These are phyloP conservation scores for Drepanosiphum platanoidis DNA, from an alignment of 2,888 invertebrate species.

Conservation along the genomic window DNA sequence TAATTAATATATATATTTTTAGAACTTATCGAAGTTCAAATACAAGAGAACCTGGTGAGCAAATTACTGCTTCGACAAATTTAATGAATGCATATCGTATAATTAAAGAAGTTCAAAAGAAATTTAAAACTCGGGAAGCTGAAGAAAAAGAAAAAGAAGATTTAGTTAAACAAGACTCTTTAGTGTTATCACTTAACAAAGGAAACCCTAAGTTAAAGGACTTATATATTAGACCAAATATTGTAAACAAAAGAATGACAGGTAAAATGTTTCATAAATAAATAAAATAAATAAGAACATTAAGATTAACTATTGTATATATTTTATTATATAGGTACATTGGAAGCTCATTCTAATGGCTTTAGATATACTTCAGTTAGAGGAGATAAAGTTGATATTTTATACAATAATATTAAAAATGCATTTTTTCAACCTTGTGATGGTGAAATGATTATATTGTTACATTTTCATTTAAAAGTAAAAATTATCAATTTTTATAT, in stretches of 20 bases:
- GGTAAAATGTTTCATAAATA: constrained; percentile 67
- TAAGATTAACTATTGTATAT: neutral
- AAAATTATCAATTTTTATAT: constrained; percentile 48
- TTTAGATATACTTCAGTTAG: constrained; percentile 98
- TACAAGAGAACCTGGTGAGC: constrained; percentile 95
- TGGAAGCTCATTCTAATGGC: constrained; percentile 97
- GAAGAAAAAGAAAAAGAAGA: constrained; percentile 99
- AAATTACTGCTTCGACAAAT: constrained; percentile 93
- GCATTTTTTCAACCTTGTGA: constrained; percentile 99
- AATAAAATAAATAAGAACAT: neutral
- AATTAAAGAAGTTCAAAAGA: constrained; percentile 99
- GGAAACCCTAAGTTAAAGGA: constrained; percentile 98
- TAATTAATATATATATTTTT: constrained; percentile 64
- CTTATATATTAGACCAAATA: constrained; percentile 98
- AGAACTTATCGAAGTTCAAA: constrained; percentile 97
- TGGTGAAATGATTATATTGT: constrained; percentile 98
- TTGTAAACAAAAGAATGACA: constrained; percentile 95
- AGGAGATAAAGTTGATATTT: constrained; percentile 98
- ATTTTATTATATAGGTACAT: constrained; percentile 70
- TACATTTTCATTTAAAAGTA: constrained; percentile 96
- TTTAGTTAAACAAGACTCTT: constrained; percentile 96
- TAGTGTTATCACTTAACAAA: constrained; percentile 92
- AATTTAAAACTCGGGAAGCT: constrained; percentile 96
- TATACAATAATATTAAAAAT: constrained; percentile 99
- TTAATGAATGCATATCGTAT: constrained; percentile 95